Percentiles rank a stretch among this genome's conserved stretches.
phyloP scores from a whole-genome alignment of 2,888 invertebrate species.

The Ormyrus thymus region DNA sequence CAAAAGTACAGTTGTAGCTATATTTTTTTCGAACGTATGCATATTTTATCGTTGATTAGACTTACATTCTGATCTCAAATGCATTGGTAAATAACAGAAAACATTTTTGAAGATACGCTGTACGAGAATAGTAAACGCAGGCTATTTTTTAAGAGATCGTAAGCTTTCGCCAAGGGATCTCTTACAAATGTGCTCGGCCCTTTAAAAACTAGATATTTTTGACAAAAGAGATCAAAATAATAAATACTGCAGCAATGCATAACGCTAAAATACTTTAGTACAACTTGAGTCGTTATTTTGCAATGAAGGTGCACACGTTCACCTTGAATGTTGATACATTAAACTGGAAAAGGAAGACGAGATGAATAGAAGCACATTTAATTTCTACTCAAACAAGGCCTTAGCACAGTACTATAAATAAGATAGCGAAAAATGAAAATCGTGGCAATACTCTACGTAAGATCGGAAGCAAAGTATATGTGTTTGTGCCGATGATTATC shows the following conservation, averaged over 20 bases:
- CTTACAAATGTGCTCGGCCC: not conserved
- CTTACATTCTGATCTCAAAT: slow-evolving; percentile 52
- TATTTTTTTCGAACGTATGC: slow-evolving; percentile 35
- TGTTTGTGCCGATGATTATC: slow-evolving; percentile 50
- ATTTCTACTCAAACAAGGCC: slow-evolving; percentile 58
- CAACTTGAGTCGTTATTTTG: not conserved
- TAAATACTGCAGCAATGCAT: no score
- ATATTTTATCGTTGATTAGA: slow-evolving; percentile 24
- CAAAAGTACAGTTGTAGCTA: slow-evolving; percentile 43
- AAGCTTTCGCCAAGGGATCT: slow-evolving; percentile 18
- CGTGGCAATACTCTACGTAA: slow-evolving; percentile 53
- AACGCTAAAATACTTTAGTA: no score
- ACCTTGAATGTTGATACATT: slow-evolving; percentile 19
- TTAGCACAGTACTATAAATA: slow-evolving; percentile 60
- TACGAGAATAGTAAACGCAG: slow-evolving; percentile 3
- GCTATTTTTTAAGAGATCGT: slow-evolving; percentile 13
- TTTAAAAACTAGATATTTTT: no score
- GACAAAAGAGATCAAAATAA: no score
- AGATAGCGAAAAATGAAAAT: slow-evolving; percentile 49
- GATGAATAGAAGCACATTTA: slow-evolving; percentile 39
- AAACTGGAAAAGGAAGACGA: slow-evolving; percentile 14
- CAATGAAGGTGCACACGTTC: slow-evolving; percentile 24
- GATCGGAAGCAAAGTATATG: slow-evolving; percentile 31
- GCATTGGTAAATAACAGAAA: slow-evolving; percentile 26
- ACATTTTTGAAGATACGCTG: slow-evolving; percentile 26